Evolutionary conservation across 2,888 invertebrate species (phyloP).

Genomic region (Nomada ruficornis): DNA sequence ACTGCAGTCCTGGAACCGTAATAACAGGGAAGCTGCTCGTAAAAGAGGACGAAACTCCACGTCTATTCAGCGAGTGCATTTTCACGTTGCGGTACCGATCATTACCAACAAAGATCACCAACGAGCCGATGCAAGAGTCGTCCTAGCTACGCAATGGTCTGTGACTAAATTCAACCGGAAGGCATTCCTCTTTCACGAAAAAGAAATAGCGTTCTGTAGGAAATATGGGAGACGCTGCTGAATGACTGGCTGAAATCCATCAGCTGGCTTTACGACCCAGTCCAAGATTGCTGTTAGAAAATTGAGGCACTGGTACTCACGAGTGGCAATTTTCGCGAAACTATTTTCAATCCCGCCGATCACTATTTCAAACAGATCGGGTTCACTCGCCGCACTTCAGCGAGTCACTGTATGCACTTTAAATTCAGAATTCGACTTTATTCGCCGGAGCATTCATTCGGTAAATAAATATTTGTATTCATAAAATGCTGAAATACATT

Average conservation of each 20-base stretch:
- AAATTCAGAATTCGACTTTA: no score
- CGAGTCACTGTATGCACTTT: no score
- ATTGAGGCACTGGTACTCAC: no score
- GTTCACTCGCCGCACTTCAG: no score
- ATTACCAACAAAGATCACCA: conserved; percentile 29
- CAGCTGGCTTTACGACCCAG: not conserved
- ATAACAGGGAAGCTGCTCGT: conserved; percentile 22
- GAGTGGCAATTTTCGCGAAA: no score
- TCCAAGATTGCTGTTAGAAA: conserved; percentile 11
- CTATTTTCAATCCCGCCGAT: no score
- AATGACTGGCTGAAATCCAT: no score
- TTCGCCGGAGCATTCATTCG: no score
- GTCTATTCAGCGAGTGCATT: conserved; percentile 24
- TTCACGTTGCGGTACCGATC: conserved; percentile 47
- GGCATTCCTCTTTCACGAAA: conserved; percentile 22
- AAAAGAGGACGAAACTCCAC: conserved; percentile 15
- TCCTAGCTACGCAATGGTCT: conserved; percentile 7
- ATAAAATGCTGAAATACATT: no score
- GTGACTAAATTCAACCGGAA: conserved; percentile 32
- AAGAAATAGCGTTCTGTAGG: not conserved
- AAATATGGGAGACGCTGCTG: conserved; percentile 12
- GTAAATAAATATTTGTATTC: no score
- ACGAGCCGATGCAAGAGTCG: conserved; percentile 3
- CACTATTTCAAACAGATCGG: no score
- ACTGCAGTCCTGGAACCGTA: conserved; percentile 11